Evolutionary conservation across 2,113 vertebrate genomes (phyloP).

Genomic region (Sterna hirundo): DNA sequence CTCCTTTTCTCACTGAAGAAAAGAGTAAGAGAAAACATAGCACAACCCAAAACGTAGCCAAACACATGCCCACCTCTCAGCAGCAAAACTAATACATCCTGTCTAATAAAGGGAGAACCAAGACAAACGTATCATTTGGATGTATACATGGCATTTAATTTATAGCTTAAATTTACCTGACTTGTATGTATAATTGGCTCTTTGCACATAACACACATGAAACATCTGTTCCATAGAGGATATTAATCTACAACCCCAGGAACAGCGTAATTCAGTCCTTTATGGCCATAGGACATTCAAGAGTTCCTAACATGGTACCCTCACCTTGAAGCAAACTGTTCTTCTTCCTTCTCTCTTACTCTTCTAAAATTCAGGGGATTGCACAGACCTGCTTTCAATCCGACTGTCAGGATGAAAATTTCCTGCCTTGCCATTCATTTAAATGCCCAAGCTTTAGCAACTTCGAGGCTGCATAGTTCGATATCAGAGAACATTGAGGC

Average conservation of each 20-base stretch:
- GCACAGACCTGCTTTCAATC: not conserved
- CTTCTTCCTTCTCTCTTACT: not conserved
- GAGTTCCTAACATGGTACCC: not conserved
- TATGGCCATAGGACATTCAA: not conserved
- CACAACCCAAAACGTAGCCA: not conserved
- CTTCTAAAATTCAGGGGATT: not conserved
- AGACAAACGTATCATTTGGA: not conserved
- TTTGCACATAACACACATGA: not conserved
- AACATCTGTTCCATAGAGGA: not conserved
- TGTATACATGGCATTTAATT: not conserved
- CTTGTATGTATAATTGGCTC: not conserved
- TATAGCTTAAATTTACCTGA: not conserved
- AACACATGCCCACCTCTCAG: not conserved
- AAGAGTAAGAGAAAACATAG: conserved; percentile 29
- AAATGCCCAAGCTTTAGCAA: not conserved
- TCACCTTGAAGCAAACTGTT: not conserved
- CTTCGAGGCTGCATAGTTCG: not conserved
- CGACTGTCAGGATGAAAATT: not conserved
- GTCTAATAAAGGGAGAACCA: not conserved
- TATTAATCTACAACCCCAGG: not conserved
- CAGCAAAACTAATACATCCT: not conserved
- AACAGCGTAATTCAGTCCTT: not conserved
- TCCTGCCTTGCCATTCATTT: not conserved
- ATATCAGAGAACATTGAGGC: not conserved
- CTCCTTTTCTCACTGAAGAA: not conserved